These are phyloP conservation scores for Microctenopoma lineatum DNA, from an alignment of 2,797 vertebrate species.

Conservation along the genomic window DNA sequence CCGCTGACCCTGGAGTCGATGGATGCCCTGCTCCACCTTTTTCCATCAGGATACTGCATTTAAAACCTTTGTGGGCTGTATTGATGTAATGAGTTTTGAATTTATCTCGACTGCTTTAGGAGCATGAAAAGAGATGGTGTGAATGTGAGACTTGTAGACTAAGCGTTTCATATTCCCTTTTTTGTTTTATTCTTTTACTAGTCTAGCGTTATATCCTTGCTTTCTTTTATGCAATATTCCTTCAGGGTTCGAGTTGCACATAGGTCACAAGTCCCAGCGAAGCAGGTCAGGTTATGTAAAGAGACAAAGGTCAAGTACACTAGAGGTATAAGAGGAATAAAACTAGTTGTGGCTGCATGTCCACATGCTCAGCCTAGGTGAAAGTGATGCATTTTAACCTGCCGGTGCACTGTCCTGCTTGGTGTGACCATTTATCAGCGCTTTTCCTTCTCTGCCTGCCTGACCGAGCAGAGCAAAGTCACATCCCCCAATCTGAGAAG, in stretches of 20 bases:
- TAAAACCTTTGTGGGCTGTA: too few species aligned
- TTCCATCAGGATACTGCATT: too few species aligned
- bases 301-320: constrained; percentile 7
- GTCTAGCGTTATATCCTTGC: not conserved
- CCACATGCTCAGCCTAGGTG: not conserved
- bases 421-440: not conserved
- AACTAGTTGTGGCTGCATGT: not conserved
- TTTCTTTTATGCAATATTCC: not conserved
- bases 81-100: not conserved
- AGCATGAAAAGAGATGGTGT: not conserved
- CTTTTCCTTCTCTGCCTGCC: constrained; percentile 18
- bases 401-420: not conserved
- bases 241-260: constrained; percentile 4
- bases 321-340: not conserved
- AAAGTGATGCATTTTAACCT: constrained; percentile 15
- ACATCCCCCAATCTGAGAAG: constrained; percentile 12
- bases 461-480: constrained; percentile 42
- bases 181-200: too few species aligned
- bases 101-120: not conserved
- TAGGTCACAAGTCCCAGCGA: not conserved
- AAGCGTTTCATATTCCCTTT: not conserved
- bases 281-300: not conserved
- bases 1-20: too few species aligned
- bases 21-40: too few species aligned
- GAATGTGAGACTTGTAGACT: not conserved